phyloP scores from a whole-genome alignment of 2,113 vertebrate species.

The Chinchilla lanigera region DNA sequence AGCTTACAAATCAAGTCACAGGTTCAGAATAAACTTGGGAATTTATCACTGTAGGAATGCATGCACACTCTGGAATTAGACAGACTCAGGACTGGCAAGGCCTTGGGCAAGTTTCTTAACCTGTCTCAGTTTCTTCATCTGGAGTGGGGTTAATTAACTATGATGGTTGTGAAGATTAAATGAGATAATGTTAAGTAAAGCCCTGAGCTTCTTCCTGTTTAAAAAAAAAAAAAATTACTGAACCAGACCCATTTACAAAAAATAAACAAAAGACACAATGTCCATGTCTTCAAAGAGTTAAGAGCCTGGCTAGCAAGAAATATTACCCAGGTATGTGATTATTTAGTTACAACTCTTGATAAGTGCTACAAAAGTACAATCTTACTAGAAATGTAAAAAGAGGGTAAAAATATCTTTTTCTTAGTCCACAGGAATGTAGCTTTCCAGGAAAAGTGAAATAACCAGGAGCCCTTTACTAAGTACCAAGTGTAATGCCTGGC shows the following conservation, averaged over 20 bases:
- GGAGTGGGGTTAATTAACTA: neutral
- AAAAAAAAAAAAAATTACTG: constrained; percentile 29
- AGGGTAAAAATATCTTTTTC: constrained; percentile 1
- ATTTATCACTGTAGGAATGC: neutral
- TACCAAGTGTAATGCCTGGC: neutral
- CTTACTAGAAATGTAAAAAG: neutral
- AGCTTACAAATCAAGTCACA: neutral
- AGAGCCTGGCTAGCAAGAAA: constrained; percentile 15
- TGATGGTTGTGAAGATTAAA: neutral
- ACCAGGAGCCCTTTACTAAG: neutral
- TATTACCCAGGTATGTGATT: neutral
- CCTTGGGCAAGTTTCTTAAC: constrained; percentile 4
- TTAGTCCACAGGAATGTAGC: constrained; percentile 48
- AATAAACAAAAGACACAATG: constrained; percentile 9
- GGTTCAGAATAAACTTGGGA: constrained; percentile 44
- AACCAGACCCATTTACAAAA: neutral
- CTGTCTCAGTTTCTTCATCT: constrained; percentile 23
- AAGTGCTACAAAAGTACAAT: constrained; percentile 22
- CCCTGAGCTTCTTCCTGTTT: neutral
- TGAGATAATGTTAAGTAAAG: neutral
- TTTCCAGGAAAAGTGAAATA: constrained; percentile 17
- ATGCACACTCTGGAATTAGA: neutral
- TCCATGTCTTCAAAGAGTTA: constrained; percentile 2
- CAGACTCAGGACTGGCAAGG: neutral
- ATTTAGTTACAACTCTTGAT: constrained; percentile 24